phyloP scores from a whole-genome alignment of 2,797 vertebrate species.

The Allobates femoralis region DNA sequence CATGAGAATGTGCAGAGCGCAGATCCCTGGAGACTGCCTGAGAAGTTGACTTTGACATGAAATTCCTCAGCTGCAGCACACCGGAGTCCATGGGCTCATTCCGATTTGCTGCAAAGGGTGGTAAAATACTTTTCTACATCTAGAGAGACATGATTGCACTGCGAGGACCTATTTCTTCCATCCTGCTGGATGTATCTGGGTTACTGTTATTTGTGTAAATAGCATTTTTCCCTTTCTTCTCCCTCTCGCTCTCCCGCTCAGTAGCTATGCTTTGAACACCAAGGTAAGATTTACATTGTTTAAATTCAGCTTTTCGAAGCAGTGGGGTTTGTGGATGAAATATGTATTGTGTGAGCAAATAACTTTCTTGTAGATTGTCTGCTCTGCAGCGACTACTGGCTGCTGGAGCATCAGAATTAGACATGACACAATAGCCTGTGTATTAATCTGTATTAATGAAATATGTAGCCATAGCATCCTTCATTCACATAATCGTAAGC shows the following conservation, averaged over 20 bases:
- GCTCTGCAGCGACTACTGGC: slow-evolving; percentile 66
- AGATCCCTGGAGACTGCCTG: slow-evolving; percentile 82
- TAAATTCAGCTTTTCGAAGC: slow-evolving; percentile 74
- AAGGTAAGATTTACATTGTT: slow-evolving; percentile 81
- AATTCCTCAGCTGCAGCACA: slow-evolving; percentile 74
- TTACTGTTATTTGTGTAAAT: slow-evolving; percentile 78
- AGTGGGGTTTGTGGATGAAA: slow-evolving; percentile 66
- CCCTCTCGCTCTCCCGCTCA: slow-evolving; percentile 61
- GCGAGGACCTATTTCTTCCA: slow-evolving; percentile 77
- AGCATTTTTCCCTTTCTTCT: slow-evolving; percentile 71
- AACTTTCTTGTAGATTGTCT: slow-evolving; percentile 73
- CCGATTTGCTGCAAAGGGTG: slow-evolving; percentile 79
- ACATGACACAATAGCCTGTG: slow-evolving; percentile 18
- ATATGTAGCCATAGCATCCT: background rate
- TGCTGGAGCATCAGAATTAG: background rate
- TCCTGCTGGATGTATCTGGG: slow-evolving; percentile 73
- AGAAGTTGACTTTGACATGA: slow-evolving; percentile 93
- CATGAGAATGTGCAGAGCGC: slow-evolving; percentile 84
- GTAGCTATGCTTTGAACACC: slow-evolving; percentile 70
- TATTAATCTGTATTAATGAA: slow-evolving; percentile 15
- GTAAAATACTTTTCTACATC: slow-evolving; percentile 82
- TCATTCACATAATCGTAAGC: background rate
- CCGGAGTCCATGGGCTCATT: slow-evolving; percentile 80
- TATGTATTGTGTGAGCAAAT: slow-evolving; percentile 73
- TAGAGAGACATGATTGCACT: slow-evolving; percentile 79